A percentile compares a stretch with the other conserved stretches of the same genome.
These are phyloP conservation scores for Tetrao urogallus DNA, from an alignment of 2,113 vertebrate genomes.

Conservation along the genomic window DNA sequence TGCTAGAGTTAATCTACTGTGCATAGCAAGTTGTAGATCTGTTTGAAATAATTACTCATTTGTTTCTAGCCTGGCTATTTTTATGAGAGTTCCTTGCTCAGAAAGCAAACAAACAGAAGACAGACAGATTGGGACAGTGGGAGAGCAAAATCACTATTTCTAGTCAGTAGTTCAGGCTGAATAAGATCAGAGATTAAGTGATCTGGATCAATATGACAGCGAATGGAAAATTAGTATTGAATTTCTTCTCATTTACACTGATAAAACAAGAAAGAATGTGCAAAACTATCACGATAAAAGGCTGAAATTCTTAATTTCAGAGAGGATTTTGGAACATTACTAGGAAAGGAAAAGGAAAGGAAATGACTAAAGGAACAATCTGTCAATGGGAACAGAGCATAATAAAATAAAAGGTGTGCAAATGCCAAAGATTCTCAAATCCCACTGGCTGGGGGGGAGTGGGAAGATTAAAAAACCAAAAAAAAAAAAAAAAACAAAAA, in stretches of 20 bases:
- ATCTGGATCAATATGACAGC: background rate
- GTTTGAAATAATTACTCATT: slow-evolving; percentile 47
- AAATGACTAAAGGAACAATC: background rate
- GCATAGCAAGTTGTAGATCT: slow-evolving; percentile 9
- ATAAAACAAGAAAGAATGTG: background rate
- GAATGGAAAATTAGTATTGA: background rate
- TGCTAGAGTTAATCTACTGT: slow-evolving; percentile 40
- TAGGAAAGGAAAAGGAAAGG: background rate
- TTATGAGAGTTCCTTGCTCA: background rate
- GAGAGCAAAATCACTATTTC: background rate
- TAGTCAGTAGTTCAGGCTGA: background rate
- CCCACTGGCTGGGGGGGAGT: background rate
- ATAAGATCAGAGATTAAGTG: background rate
- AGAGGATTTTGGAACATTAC: background rate
- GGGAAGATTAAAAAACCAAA: background rate
- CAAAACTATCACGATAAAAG: background rate
- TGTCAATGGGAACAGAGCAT: background rate
- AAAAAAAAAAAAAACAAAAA: background rate
- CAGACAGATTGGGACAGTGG: background rate
- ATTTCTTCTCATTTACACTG: background rate
- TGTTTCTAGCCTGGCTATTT: background rate
- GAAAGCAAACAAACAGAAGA: no score
- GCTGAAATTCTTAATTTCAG: background rate
- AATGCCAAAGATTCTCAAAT: background rate
- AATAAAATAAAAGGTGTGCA: background rate